These are phyloP conservation scores for Muraenolepis orangiensis DNA, from an alignment of 2,797 vertebrate genomes.

Conservation along the genomic window DNA sequence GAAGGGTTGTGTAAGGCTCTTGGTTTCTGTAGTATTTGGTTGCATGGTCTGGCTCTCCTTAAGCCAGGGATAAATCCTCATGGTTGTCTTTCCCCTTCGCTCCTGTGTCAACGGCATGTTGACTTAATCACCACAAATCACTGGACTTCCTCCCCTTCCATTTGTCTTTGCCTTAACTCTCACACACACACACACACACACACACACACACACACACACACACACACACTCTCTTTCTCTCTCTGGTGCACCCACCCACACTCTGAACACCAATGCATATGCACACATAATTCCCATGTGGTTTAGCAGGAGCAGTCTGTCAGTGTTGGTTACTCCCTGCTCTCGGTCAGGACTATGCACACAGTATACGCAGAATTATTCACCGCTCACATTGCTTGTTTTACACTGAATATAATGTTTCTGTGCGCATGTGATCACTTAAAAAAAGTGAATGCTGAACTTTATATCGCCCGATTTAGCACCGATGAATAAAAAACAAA, in stretches of 20 bases:
- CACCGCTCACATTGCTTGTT: background rate
- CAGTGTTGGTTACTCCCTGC: background rate
- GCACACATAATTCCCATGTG: background rate
- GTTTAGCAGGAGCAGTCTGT: background rate
- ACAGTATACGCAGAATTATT: background rate
- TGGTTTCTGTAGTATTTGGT: background rate
- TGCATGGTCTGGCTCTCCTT: slow-evolving; percentile 54
- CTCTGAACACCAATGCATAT: no score
- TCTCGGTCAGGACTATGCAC: background rate
- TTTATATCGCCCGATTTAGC: no score
- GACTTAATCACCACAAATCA: slow-evolving; percentile 31
- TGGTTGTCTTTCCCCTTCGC: slow-evolving; percentile 36
- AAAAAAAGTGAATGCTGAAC: no score
- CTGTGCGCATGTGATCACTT: background rate
- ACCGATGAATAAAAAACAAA: background rate
- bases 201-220: slow-evolving; percentile 14
- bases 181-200: slow-evolving; percentile 28
- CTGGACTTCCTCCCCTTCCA: slow-evolving; percentile 12
- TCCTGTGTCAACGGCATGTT: slow-evolving; percentile 22
- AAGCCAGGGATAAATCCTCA: slow-evolving; percentile 33
- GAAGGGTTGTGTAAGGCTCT: background rate
- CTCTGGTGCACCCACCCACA: background rate
- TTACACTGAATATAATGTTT: background rate
- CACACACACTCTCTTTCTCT: background rate
- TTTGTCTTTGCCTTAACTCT: slow-evolving; percentile 10